These are phyloP conservation scores for Chloroclystis v-ata DNA, from an alignment of 2,888 invertebrate genomes.

Conservation along the genomic window DNA sequence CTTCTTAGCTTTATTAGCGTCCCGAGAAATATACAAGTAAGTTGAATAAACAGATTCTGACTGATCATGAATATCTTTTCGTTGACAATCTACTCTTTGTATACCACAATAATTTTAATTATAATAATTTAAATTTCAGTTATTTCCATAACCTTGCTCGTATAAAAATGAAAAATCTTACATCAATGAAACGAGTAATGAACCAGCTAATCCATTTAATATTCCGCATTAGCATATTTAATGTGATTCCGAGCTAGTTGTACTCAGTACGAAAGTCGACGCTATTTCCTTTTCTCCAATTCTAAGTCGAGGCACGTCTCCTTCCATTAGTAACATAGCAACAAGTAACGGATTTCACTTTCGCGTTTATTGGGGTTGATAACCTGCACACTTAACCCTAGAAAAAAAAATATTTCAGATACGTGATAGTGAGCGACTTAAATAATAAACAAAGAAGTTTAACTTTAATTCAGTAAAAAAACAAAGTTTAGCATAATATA, in stretches of 20 bases:
- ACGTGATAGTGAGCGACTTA: no score
- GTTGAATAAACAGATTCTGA: neutral
- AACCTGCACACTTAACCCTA: slow-evolving; percentile 41
- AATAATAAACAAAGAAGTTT: no score
- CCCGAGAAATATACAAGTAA: neutral
- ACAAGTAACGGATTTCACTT: slow-evolving; percentile 68
- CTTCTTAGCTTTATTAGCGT: neutral
- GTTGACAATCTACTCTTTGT: no score
- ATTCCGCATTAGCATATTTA: slow-evolving; percentile 27
- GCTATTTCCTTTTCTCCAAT: slow-evolving; percentile 37
- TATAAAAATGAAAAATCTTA: no score
- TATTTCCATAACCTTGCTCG: no score
- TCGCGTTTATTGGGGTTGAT: slow-evolving; percentile 49
- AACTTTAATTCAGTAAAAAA: no score
- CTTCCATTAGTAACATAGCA: slow-evolving; percentile 48
- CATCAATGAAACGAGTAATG: slow-evolving; percentile 16
- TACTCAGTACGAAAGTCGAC: slow-evolving; percentile 36
- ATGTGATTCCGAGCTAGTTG: slow-evolving; percentile 21
- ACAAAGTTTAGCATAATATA: no score
- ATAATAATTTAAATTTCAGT: no score
- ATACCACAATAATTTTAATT: no score
- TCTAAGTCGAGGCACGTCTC: slow-evolving; percentile 45
- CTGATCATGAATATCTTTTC: no score
- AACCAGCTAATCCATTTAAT: slow-evolving; percentile 19
- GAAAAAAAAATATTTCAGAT: no score